Evolutionary conservation across 2,888 invertebrate genomes (phyloP).

Genomic region (Eupithecia inturbata): DNA sequence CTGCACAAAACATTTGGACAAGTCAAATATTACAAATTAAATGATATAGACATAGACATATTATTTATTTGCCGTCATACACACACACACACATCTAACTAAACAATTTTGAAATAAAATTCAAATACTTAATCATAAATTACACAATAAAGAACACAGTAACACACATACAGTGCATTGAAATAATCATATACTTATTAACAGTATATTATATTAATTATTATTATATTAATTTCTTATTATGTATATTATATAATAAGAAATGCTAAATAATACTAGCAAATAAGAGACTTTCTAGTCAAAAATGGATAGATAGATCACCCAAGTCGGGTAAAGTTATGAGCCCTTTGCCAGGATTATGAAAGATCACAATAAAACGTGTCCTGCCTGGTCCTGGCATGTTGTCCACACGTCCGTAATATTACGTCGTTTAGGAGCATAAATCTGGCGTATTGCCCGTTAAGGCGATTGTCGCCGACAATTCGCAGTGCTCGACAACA

Average conservation of each 20-base stretch:
- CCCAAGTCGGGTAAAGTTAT: constrained; percentile 3
- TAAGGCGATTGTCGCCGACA: constrained; percentile 36
- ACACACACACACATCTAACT: too few species aligned
- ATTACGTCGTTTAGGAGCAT: constrained; percentile 28
- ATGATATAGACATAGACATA: too few species aligned
- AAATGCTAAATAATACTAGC: too few species aligned
- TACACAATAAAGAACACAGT: too few species aligned
- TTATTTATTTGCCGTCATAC: too few species aligned
- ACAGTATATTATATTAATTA: too few species aligned
- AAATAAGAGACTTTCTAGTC: neutral
- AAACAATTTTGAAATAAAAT: too few species aligned
- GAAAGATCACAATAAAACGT: constrained; percentile 13
- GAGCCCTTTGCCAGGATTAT: constrained; percentile 6
- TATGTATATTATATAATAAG: too few species aligned
- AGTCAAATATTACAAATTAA: neutral
- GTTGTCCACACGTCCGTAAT: constrained; percentile 18
- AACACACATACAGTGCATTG: too few species aligned
- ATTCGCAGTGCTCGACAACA: constrained; percentile 27
- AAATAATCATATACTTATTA: too few species aligned
- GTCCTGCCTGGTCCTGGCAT: neutral
- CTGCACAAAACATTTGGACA: neutral
- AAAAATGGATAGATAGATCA: neutral
- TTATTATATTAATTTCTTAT: too few species aligned
- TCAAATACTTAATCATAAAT: too few species aligned
- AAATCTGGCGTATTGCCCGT: constrained; percentile 39